These are phyloP conservation scores for Pantherophis guttatus DNA, from an alignment of 2,113 vertebrate genomes.

Conservation along the genomic window DNA sequence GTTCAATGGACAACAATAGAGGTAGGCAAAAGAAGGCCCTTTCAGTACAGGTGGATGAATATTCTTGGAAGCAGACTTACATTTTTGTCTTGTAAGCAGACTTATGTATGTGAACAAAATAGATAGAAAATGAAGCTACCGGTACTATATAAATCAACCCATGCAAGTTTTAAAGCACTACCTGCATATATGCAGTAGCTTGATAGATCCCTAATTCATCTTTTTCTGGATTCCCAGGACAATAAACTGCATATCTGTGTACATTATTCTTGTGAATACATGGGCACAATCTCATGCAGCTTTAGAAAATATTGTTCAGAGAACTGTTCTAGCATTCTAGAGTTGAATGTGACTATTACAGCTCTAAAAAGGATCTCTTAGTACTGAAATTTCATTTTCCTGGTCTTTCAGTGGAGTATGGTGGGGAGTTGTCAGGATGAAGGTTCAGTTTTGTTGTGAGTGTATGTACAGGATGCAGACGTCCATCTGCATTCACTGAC, in stretches of 20 bases:
- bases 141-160: background rate
- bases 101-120: background rate
- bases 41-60: background rate
- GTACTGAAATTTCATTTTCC: slow-evolving; percentile 21
- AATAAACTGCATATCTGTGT: slow-evolving; percentile 40
- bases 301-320: slow-evolving; percentile 47
- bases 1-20: background rate
- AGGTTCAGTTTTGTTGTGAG: background rate
- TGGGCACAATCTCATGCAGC: slow-evolving; percentile 44
- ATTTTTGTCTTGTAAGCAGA: background rate
- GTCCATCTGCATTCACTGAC: background rate
- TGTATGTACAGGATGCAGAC: background rate
- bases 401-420: slow-evolving; percentile 26
- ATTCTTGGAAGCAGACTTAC: background rate
- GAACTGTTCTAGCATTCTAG: background rate
- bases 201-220: slow-evolving; percentile 62
- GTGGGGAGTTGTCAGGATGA: background rate
- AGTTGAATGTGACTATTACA: background rate
- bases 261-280: background rate
- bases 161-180: background rate
- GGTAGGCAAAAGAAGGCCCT: background rate
- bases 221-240: slow-evolving; percentile 61
- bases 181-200: slow-evolving; percentile 50
- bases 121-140: background rate
- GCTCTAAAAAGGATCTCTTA: background rate